A percentile compares a stretch with the other conserved stretches of the same genome.
These are phyloP conservation scores for Thalassarche chlororhynchos DNA, from an alignment of 2,113 vertebrate species.

Conservation along the genomic window DNA sequence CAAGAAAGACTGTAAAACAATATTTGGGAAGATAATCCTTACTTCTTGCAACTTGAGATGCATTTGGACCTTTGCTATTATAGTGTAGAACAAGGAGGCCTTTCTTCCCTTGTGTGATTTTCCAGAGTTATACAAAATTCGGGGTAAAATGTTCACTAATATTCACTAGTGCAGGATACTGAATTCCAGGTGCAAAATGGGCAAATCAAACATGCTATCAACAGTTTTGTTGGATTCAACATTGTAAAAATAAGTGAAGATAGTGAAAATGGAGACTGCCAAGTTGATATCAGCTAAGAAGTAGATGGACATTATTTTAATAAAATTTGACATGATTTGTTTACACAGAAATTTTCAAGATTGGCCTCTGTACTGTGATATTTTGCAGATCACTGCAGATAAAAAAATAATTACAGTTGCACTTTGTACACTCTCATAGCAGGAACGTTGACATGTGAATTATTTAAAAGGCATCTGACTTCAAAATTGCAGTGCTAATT, in stretches of 20 bases:
- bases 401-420: constrained; percentile 52
- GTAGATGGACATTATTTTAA: constrained; percentile 17
- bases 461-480: constrained; percentile 64
- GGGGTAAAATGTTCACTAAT: background rate
- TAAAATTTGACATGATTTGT: background rate
- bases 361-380: background rate
- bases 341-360: constrained; percentile 18
- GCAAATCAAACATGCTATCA: background rate
- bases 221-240: background rate
- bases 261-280: background rate
- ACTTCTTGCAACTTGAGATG: background rate
- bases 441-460: constrained; percentile 54
- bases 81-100: background rate
- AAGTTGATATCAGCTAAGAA: background rate
- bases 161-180: background rate
- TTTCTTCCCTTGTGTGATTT: background rate
- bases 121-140: background rate
- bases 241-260: background rate
- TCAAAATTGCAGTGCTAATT: constrained; percentile 60
- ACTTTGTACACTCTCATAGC: constrained; percentile 42
- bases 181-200: background rate
- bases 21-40: background rate
- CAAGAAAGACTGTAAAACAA: background rate
- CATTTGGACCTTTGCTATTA: background rate
- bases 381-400: constrained; percentile 27